A percentile compares a stretch with the other conserved stretches of the same genome.
Conservation (phyloP, 2,888 invertebrate genomes). For the Priapulus caudatus region DNA sequence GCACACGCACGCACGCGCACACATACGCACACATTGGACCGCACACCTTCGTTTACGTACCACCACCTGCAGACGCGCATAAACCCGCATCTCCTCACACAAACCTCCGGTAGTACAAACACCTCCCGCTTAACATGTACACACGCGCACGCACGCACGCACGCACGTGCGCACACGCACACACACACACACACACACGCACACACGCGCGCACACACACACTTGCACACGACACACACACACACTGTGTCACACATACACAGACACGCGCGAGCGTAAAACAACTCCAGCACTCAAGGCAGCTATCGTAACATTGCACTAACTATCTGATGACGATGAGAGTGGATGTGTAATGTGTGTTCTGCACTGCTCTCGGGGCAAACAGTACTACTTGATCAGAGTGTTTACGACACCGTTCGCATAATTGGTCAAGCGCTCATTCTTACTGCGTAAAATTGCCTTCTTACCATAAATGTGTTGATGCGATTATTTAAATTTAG, state of each 20-base stretch:
- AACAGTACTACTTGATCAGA: too few relatives aligned
- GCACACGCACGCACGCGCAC: constrained; percentile 3
- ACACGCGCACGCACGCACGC: not conserved
- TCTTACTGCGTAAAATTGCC: too few relatives aligned
- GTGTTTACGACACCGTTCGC: too few relatives aligned
- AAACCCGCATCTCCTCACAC: not conserved
- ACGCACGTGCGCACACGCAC: constrained; percentile 3
- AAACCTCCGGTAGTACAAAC: not conserved
- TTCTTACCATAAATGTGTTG: too few relatives aligned
- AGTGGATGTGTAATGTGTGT: too few relatives aligned
- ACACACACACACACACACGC: constrained; percentile 1
- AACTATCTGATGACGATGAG: too few relatives aligned
- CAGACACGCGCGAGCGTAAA: not conserved
- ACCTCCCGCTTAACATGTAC: not conserved
- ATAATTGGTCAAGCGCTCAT: too few relatives aligned
- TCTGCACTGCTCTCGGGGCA: too few relatives aligned
- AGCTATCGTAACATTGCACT: too few relatives aligned
- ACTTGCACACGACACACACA: not conserved
- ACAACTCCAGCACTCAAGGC: not conserved
- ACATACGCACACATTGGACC: not conserved
- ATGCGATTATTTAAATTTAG: too few relatives aligned
- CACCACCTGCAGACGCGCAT: not conserved
- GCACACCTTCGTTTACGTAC: not conserved
- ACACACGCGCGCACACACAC: constrained; percentile 3
- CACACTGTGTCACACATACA: not conserved